Base-by-base conservation (phyloP, 2,797 vertebrate genomes). In the Intellagama lesueurii region DNA sequence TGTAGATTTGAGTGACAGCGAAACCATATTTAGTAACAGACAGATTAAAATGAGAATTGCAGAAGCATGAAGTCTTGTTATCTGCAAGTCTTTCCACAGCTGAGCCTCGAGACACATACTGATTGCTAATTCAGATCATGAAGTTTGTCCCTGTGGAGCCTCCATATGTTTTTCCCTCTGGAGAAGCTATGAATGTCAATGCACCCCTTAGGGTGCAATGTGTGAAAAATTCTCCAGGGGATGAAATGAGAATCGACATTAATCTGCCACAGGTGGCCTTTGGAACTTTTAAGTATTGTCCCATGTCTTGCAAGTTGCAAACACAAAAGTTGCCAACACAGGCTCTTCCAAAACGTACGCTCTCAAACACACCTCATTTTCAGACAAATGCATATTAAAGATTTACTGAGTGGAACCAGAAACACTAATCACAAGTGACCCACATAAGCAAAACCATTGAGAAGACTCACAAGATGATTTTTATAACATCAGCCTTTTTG, bases 21-120 rank as follows among this genome's bases (percentile, higher is more conserved):
- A 88, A 89, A n/a, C 92, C 7, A 2, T 64, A 19, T 93, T 95
- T 32, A 95, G 95, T 92, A 94, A 92, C 93, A 95, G 96, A 91
- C 93, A 95, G 95, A 87, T 92, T 95, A 94, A 94, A 22, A 88
- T 1, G 79, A 92, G 95, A 93, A 93, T 91, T 89, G 93, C 44
- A 92, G 93, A 94, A 96, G 93, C 91, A 83, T 84, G 95, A 88
- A 95, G 95, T 76, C 96, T 96, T 87, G 94, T 95, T 96, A 96
- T 94, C 87, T 3, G 92, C 70, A n/a, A 90, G 92, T 81, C 86
- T 95, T 81, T 32, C 72, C 81, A 32, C 92, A 85, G 94, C 47
- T 93, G 91, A 87, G 68, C 79, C 94, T 95, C 89, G n/a, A 82
- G 90, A 28, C 80, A 6, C 0, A 14, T 69, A 0, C 90, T 78